Percentiles rank a stretch among this genome's conserved stretches.
phyloP scores from a whole-genome alignment of 2,888 invertebrate genomes.

The Polia nebulosa region DNA sequence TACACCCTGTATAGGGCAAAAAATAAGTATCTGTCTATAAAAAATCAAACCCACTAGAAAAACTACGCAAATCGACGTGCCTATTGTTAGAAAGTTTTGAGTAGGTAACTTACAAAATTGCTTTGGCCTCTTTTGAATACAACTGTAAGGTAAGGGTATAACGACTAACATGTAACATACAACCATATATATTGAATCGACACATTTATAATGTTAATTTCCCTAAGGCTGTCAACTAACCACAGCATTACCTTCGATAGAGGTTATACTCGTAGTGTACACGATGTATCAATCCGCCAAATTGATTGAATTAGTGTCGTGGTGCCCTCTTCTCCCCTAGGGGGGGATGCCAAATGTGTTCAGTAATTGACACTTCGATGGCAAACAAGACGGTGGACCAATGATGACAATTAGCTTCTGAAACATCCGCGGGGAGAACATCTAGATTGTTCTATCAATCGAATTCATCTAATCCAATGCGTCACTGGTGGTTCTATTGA shows the following conservation, averaged over 20 bases:
- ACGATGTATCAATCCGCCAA: slow-evolving; percentile 61
- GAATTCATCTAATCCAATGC: neutral
- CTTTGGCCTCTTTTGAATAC: neutral
- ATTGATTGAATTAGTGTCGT: slow-evolving; percentile 65
- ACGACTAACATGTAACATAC: neutral
- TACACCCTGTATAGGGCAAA: too few relatives aligned
- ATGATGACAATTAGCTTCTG: slow-evolving; percentile 24
- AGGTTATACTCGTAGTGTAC: slow-evolving; percentile 51
- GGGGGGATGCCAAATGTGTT: slow-evolving; percentile 53
- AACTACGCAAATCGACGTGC: too few relatives aligned
- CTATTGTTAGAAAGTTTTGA: too few relatives aligned
- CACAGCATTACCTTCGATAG: slow-evolving; percentile 39
- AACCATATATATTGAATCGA: slow-evolving; percentile 23
- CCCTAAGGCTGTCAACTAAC: slow-evolving; percentile 57
- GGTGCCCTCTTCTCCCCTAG: slow-evolving; percentile 45
- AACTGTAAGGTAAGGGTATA: neutral
- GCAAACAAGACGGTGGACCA: slow-evolving; percentile 46
- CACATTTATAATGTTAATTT: slow-evolving; percentile 56
- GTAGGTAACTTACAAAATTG: neutral
- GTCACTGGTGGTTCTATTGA: neutral
- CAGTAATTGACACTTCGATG: slow-evolving; percentile 61
- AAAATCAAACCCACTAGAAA: too few relatives aligned
- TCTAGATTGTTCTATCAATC: slow-evolving; percentile 6
- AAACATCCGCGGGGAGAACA: slow-evolving; percentile 24
- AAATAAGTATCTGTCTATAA: too few relatives aligned